These are phyloP conservation scores for Arenaria interpres DNA, from an alignment of 2,113 vertebrate species.

Conservation along the genomic window DNA sequence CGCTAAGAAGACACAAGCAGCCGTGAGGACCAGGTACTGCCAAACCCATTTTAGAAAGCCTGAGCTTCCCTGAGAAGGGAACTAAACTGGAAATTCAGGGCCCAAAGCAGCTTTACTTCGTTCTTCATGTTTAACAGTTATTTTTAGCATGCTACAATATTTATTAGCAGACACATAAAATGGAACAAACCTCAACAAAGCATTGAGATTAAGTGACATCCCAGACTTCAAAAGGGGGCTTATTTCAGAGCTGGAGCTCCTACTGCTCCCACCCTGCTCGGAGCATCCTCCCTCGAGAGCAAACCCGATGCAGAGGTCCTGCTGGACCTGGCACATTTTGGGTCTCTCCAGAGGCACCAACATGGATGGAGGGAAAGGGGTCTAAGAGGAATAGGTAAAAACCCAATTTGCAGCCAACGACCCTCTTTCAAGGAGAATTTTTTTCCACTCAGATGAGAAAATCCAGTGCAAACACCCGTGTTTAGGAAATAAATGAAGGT, in stretches of 20 bases:
- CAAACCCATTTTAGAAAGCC: background rate
- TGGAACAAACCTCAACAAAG: constrained; percentile 24
- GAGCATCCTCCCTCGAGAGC: background rate
- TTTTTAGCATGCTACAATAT: constrained; percentile 42
- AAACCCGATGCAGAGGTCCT: accelerated
- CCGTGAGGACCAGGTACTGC: background rate
- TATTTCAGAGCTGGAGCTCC: background rate
- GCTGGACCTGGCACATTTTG: background rate
- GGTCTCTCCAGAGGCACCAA: background rate
- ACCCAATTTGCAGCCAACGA: background rate
- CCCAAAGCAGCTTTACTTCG: background rate
- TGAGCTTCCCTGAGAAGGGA: background rate
- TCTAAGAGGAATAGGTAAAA: background rate
- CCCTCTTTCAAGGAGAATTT: background rate
- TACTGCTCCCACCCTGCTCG: background rate
- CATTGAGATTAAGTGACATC: background rate
- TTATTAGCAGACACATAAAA: constrained; percentile 33
- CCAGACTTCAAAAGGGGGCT: constrained; percentile 47
- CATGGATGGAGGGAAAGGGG: accelerated
- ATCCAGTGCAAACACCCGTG: accelerated
- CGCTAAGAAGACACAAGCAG: background rate
- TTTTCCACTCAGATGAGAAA: background rate
- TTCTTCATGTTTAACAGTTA: background rate
- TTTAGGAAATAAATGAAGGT: background rate
- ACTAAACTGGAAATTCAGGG: background rate